Base-by-base conservation (phyloP, 2,113 vertebrate genomes). In the Antechinus flavipes region DNA sequence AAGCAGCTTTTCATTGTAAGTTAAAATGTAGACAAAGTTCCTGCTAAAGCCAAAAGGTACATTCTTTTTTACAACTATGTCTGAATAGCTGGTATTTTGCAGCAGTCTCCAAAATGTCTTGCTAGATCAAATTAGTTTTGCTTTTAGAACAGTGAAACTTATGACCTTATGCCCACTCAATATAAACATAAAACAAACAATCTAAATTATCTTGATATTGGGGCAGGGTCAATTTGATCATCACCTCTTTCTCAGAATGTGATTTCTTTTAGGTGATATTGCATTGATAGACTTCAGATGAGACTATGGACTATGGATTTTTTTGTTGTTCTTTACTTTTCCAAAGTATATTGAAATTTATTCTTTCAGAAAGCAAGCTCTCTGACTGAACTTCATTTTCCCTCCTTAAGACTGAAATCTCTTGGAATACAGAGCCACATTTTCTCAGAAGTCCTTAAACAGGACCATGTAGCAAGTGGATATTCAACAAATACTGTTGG, bases 401-500 rank as follows among this genome's bases (percentile, higher is more conserved):
- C 23, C 42, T 47, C 8, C 11, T 24, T 19, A 16, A n/a, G 52
- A 12, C 50, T 0, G 47, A 35, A 89, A 7, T 58, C 11, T 6
- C 6, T 6, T 30, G 23, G 0, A 23, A 14, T 30, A 6, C 2
- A 9, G 30, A 55, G 8, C 24, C 7, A 19, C 11, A 22, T 14
- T 90, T 25, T 27, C 23, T 35, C 9, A 19, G 50, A 2, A 2
- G 30, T 6, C 0, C 14, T 42, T 9, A 0, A 7, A 9, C 7
- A 26, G 49, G 1, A 8, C 8, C 3, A 0, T 0, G 0, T 1
- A 11, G 1, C 2, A 25, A 3, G 27, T 1, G 19, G 0, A 0
- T 26, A 9, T 22, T 1, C 19, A 6, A 35, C 2, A 35, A 42
- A 2, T 4, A 1, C 1, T 16, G 10, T 8, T 24, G 0, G 0